phyloP scores from a whole-genome alignment of 1,140 invertebrate genomes.

The Leptinotarsa texana region DNA sequence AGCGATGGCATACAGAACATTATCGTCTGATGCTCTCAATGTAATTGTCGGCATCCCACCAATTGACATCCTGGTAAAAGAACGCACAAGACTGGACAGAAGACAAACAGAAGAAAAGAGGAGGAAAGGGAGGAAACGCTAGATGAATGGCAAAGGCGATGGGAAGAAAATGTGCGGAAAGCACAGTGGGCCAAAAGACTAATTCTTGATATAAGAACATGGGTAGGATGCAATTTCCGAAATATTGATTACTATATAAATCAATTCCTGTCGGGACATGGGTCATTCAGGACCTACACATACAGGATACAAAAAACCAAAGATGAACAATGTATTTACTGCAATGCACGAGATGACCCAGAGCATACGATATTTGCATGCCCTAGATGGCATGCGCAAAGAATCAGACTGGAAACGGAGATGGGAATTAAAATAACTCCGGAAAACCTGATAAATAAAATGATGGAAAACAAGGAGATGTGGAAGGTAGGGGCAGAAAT shows the following conservation, averaged over 20 bases:
- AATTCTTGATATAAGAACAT: slow-evolving; percentile 19
- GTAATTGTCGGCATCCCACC: slow-evolving; percentile 10
- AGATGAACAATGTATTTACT: slow-evolving; percentile 12
- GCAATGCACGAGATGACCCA: slow-evolving; percentile 7
- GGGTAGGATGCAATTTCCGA: slow-evolving; percentile 10
- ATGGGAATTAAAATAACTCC: background rate
- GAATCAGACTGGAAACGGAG: background rate
- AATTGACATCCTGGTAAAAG: slow-evolving; percentile 20
- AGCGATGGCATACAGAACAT: background rate
- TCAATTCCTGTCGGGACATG: slow-evolving; percentile 32
- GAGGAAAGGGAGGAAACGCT: background rate
- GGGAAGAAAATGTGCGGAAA: slow-evolving; percentile 6
- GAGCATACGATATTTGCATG: slow-evolving; percentile 17
- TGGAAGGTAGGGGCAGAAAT: background rate
- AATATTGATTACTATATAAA: slow-evolving; percentile 17
- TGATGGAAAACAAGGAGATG: background rate
- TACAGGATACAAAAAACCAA: background rate
- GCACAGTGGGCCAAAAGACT: slow-evolving; percentile 29
- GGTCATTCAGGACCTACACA: slow-evolving; percentile 24
- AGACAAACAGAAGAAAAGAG: slow-evolving; percentile 3
- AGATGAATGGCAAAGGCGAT: slow-evolving; percentile 28
- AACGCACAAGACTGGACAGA: background rate
- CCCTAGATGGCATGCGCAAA: background rate
- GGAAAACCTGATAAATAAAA: background rate
- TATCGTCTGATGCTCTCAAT: slow-evolving; percentile 18